Evolutionary conservation across 2,888 invertebrate genomes (phyloP), one percentile per base, ranked within the genome.

Genomic region (Agrochola macilenta): DNA sequence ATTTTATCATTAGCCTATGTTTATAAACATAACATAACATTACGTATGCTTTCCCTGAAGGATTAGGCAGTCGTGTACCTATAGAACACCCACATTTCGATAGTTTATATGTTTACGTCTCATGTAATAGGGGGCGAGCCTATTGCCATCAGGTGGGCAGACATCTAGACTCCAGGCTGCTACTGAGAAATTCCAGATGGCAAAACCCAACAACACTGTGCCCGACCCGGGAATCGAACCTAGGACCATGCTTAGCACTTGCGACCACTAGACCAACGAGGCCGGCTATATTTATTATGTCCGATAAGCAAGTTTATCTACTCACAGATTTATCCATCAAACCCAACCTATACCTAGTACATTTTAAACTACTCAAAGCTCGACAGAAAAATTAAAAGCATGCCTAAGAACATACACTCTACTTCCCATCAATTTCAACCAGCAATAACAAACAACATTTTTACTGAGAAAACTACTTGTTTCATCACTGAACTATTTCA

Each of bases 371-470:
- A 61, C 73, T 66, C 46, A 23, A 43, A 65, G 61, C 7, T 43
- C 23, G 46, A 73, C 54, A 61, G n/a, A 23, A 76, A 85, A 65
- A 78, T 85, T 80, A 74, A 77, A 79, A 77, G 66, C 85, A 14
- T 57, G 23, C 60, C 65, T 65, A 46, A 12, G 39, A 68, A 73
- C 14, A 69, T 61, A 73, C 61, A 69, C 78, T 80, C 61, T 73
- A 69, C 61, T 49, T 76, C n/a, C 71, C 75, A 66, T 81, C 68
- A 57, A 79, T 84, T 81, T 79, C 35, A 8, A 54, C 63, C 43
- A 61, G 63, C 5, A 86, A 84, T 76, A 87, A 87, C 74, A 87
- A 87, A 88, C 30, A 74, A 82, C 12, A 69, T 64, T 79, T 75
- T 73, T 79, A 74, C 81, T 43, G 2, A 66, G 64, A 74, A 86